Percentiles rank a stretch among this genome's conserved stretches.
phyloP scores from a whole-genome alignment of 2,888 invertebrate genomes.

The Cryptocheilus praepositus region DNA sequence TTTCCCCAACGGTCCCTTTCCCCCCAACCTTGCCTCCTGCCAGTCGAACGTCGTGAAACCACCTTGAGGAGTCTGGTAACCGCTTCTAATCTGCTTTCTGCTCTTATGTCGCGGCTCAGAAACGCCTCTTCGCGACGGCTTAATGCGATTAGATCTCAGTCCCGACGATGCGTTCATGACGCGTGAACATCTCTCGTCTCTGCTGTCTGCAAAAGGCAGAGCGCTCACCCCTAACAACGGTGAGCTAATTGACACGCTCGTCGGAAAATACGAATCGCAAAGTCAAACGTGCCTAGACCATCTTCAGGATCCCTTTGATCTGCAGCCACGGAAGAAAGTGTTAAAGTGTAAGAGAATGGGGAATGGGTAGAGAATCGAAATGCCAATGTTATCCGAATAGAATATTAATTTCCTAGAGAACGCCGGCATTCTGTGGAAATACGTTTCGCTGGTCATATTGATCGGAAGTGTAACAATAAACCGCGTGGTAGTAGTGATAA shows the following conservation, averaged over 20 bases:
- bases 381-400: conserved; percentile 33
- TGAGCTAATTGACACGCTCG: conserved; percentile 49
- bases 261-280: conserved; percentile 39
- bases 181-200: conserved; percentile 28
- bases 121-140: conserved; percentile 37
- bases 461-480: too few species aligned
- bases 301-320: conserved; percentile 47
- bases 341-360: conserved; percentile 39
- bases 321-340: conserved; percentile 17
- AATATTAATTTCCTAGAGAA: too few species aligned
- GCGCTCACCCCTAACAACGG: conserved; percentile 27
- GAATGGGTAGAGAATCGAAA: too few species aligned
- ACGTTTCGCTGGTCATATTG: too few species aligned
- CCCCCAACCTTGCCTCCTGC: too few species aligned
- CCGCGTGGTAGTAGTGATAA: too few species aligned
- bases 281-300: conserved; percentile 49
- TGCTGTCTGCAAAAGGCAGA: conserved; percentile 11
- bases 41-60: too few species aligned
- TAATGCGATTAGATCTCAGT: conserved; percentile 42
- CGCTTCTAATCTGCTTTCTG: conserved; percentile 50
- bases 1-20: too few species aligned
- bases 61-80: conserved; percentile 22
- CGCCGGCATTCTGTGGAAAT: too few species aligned
- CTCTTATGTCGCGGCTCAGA: conserved; percentile 41
- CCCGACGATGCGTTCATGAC: conserved; percentile 31